These are phyloP conservation scores for Cepaea nemoralis DNA, from an alignment of 1,140 invertebrate species.

Conservation along the genomic window DNA sequence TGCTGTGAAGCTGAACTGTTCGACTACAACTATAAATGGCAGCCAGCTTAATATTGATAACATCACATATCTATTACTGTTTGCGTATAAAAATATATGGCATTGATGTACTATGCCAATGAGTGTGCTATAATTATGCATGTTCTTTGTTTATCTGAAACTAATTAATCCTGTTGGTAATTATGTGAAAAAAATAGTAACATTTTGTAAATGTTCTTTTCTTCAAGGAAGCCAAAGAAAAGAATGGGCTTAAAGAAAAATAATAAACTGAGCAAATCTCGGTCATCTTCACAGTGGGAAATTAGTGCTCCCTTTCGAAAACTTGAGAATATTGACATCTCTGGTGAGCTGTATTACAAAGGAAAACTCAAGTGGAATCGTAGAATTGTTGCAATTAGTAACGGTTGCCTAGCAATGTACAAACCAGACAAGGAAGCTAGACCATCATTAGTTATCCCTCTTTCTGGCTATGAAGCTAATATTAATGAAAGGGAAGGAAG, in stretches of 20 bases:
- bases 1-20: too few relatives aligned
- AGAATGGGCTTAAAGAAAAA: slow-evolving; percentile 27
- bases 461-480: slow-evolving; percentile 53
- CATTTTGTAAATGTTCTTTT: too few relatives aligned
- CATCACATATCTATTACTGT: too few relatives aligned
- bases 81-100: too few relatives aligned
- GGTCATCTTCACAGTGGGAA: slow-evolving; percentile 58
- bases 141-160: not conserved
- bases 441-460: slow-evolving; percentile 51
- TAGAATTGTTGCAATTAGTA: slow-evolving; percentile 53
- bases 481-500: slow-evolving; percentile 47
- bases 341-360: slow-evolving; percentile 56
- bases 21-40: too few relatives aligned
- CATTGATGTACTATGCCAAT: too few relatives aligned
- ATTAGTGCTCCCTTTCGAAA: slow-evolving; percentile 53
- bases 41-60: too few relatives aligned
- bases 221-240: slow-evolving; percentile 5
- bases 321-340: slow-evolving; percentile 53
- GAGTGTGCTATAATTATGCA: not conserved
- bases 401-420: slow-evolving; percentile 56
- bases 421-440: slow-evolving; percentile 57
- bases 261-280: slow-evolving; percentile 48
- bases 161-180: too few relatives aligned
- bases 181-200: too few relatives aligned
- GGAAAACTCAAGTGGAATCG: slow-evolving; percentile 59